These are phyloP conservation scores for Capromys pilorides DNA, from an alignment of 2,797 vertebrate genomes.

Conservation along the genomic window DNA sequence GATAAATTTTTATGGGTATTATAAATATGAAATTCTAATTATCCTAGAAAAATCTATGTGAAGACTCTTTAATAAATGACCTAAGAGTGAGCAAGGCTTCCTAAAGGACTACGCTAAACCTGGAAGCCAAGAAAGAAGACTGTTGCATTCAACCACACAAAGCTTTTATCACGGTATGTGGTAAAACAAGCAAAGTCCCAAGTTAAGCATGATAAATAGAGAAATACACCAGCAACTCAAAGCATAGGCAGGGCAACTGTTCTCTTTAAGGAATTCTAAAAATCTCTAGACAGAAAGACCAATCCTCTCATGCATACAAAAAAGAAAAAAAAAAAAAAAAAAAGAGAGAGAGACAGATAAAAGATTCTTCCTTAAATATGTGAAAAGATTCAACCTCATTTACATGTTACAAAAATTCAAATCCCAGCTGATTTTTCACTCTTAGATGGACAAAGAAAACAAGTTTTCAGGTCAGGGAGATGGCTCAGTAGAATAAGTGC, in stretches of 20 bases:
- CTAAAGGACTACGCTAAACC: not conserved
- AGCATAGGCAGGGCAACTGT: not conserved
- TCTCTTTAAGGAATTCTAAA: not conserved
- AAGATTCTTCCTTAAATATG: not conserved
- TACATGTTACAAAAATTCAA: not conserved
- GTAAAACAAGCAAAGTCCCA: conserved; percentile 6
- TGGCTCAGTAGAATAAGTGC: too few relatives aligned
- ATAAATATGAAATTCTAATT: not conserved
- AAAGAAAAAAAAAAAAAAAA: too few relatives aligned
- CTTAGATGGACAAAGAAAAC: not conserved
- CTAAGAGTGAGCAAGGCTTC: not conserved
- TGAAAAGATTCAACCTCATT: conserved; percentile 5
- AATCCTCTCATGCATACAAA: not conserved
- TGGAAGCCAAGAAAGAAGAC: not conserved
- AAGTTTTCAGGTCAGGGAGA: not conserved
- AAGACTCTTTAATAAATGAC: not conserved
- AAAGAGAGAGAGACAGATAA: not conserved
- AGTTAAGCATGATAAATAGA: not conserved
- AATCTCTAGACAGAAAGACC: not conserved
- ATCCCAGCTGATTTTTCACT: not conserved
- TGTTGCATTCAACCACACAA: conserved; percentile 14
- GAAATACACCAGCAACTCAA: not conserved
- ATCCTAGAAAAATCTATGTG: conserved; percentile 18
- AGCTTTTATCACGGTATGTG: not conserved
- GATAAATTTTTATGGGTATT: not conserved